These are phyloP conservation scores for Agrotis exclamationis DNA, from an alignment of 2,888 invertebrate genomes.

Conservation along the genomic window DNA sequence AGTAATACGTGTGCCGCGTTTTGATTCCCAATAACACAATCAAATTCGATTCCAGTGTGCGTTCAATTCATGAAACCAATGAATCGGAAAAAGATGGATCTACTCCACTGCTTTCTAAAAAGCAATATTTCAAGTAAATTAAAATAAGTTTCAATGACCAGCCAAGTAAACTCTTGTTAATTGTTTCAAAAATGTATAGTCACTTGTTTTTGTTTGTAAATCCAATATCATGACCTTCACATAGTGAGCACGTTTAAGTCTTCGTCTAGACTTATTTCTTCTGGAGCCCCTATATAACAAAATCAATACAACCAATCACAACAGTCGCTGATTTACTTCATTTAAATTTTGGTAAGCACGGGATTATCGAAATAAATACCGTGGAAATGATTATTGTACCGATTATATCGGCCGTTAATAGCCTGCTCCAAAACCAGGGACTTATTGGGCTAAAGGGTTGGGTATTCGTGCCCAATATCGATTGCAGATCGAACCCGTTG, in stretches of 20 bases:
- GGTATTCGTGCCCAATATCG: slow-evolving; percentile 71
- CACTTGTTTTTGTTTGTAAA: slow-evolving; percentile 26
- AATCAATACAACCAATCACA: slow-evolving; percentile 33
- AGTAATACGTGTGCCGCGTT: slow-evolving; percentile 1
- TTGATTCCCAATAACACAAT: slow-evolving; percentile 10
- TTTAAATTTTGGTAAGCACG: slow-evolving; percentile 34
- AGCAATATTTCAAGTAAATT: slow-evolving; percentile 27
- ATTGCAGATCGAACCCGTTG: slow-evolving; percentile 73
- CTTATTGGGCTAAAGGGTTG: slow-evolving; percentile 73
- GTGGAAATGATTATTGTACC: slow-evolving; percentile 66
- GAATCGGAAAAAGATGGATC: slow-evolving; percentile 4
- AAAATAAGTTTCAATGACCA: slow-evolving; percentile 20
- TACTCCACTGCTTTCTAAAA: slow-evolving; percentile 17
- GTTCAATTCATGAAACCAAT: slow-evolving; percentile 29
- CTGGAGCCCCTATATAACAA: slow-evolving; percentile 3
- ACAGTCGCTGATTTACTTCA: slow-evolving; percentile 25
- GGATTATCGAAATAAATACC: slow-evolving; percentile 58
- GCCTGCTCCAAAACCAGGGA: slow-evolving; percentile 66
- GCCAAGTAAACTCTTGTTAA: slow-evolving; percentile 33
- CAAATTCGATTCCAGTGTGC: slow-evolving; percentile 7
- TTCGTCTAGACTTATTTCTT: slow-evolving; percentile 45
- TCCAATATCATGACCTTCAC: slow-evolving; percentile 18
- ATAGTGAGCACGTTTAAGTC: slow-evolving; percentile 5
- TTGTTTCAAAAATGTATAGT: slow-evolving; percentile 32
- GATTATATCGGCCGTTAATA: slow-evolving; percentile 68